Base-by-base conservation (phyloP, 2,113 vertebrate genomes). In the Paradoxurus hermaphroditus region DNA sequence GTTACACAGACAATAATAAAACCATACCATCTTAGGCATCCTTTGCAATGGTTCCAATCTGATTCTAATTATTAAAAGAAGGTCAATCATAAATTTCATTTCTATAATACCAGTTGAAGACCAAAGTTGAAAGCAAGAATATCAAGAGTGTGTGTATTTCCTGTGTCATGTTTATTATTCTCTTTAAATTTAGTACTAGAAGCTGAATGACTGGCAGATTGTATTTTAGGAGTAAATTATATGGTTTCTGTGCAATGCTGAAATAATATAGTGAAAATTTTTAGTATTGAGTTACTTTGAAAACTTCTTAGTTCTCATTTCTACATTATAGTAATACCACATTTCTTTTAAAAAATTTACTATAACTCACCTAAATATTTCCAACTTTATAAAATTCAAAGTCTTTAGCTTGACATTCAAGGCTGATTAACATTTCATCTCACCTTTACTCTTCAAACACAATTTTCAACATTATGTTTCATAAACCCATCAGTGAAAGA, bases 361-460 rank as follows among this genome's bases (percentile, higher is more conserved):
- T 82, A 36, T 56, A 75, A 87, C 4, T 79, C 3, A 87, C 6
- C 51, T n/a, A 10, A 90, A 59, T 63, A 84, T 78, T 86, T 95
- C 23, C 12, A 93, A 46, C 12, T 96, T 97, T 77, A 62, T 56
- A 87, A 53, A 81, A 90, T 79, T 90, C 14, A 56, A 62, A 72
- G 15, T 85, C n/a, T 51, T 96, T 62, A 95, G 9, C 31, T 8
- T 92, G 34, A 65, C 27, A 83, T 86, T 95, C 31, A 96, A 82
- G 51, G 16, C 8, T 92, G 73, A 95, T 94, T 86, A 67, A 70
- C 25, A 78, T 83, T 94, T 91, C 23, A 59, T 86, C 25, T 73
- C 29, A 89, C 4, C 39, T 93, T 90, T 72, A 87, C 12, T 49
- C 9, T 72, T 31, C 31, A 78, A 72, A 87, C 8, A 86, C 21